phyloP scores from a whole-genome alignment of 2,888 invertebrate species.

The Erebia epiphron region DNA sequence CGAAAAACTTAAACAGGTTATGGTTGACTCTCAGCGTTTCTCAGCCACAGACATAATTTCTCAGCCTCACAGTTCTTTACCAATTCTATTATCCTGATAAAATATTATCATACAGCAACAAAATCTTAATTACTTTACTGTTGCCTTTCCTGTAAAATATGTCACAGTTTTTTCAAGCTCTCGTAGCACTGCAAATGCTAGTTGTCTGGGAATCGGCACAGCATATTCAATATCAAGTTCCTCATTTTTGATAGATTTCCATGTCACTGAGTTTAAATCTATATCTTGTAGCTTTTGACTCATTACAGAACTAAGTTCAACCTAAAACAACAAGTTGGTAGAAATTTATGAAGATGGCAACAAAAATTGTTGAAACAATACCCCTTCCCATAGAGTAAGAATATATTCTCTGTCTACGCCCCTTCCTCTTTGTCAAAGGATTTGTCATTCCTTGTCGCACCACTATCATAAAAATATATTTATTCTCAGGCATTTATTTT shows the following conservation, averaged over 20 bases:
- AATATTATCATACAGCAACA: too few relatives aligned
- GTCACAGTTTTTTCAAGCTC: constrained; percentile 81
- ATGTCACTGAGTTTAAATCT: constrained; percentile 49
- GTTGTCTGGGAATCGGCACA: constrained; percentile 63
- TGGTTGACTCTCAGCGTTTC: too few relatives aligned
- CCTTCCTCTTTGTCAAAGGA: too few relatives aligned
- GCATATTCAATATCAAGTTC: constrained; percentile 84
- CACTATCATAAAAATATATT: too few relatives aligned
- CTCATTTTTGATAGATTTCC: constrained; percentile 72
- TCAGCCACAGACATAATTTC: not conserved
- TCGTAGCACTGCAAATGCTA: constrained; percentile 74
- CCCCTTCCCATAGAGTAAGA: too few relatives aligned
- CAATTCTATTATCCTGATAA: not conserved
- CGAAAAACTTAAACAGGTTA: too few relatives aligned
- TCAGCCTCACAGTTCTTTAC: not conserved
- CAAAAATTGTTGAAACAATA: too few relatives aligned
- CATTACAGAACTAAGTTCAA: constrained; percentile 31
- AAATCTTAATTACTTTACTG: constrained; percentile 68
- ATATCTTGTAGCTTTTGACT: constrained; percentile 49
- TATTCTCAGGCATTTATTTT: too few relatives aligned
- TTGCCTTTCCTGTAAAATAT: constrained; percentile 85
- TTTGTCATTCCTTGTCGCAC: too few relatives aligned
- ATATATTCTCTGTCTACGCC: too few relatives aligned
- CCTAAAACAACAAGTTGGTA: not conserved
- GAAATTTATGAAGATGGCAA: too few relatives aligned